Evolutionary conservation across 2,888 invertebrate species (phyloP), one percentile per base, ranked within the genome.

Genomic region (Hedya salicella): DNA sequence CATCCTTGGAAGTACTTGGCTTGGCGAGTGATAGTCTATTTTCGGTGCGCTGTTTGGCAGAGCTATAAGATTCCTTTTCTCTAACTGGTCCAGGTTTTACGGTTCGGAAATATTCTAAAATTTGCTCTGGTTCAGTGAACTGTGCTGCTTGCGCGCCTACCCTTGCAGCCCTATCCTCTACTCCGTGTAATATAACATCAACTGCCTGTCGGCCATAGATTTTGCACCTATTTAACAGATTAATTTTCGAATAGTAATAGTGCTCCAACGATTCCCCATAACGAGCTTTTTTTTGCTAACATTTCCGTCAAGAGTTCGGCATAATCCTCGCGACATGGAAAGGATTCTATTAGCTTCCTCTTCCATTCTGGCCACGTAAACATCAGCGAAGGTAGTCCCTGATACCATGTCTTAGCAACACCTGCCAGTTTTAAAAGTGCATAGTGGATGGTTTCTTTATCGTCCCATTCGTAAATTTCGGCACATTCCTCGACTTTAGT

Each of bases 321-420:
- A 21, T n/a, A n/a, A n/a, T 0, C 73, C 72, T 44, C 74, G 74
- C 4, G 72, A 67, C 44, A 71, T 69, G 1, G 57, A 6, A 3
- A 73, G 39, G 52, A 70, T 71, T 1, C 6, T 60, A 44, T 73
- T 71, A 72, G 72, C 73, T 57, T 75, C 69, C 0, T 19, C 0
- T 71, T 71, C 73, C n/a, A 66, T 65, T 54, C 44, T 48, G 3
- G 6, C 6, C 25, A 50, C 25, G 3, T 3, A 3, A 25, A 25
- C 25, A 25, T 6, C 25, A 25, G 25, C 25, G n/a, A n/a, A n/a
- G n/a, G n/a, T n/a, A 3, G n/a, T n/a, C n/a, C n/a, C n/a, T n/a
- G n/a, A n/a, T n/a, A n/a, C n/a, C n/a, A n/a, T n/a, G n/a, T n/a
- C n/a, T n/a, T n/a, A n/a, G n/a, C n/a, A n/a, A n/a, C n/a, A n/a